Percentiles rank a stretch among this genome's conserved stretches.
Evolutionary conservation across 2,888 invertebrate species (phyloP).

Genomic region (Mythimna vitellina): DNA sequence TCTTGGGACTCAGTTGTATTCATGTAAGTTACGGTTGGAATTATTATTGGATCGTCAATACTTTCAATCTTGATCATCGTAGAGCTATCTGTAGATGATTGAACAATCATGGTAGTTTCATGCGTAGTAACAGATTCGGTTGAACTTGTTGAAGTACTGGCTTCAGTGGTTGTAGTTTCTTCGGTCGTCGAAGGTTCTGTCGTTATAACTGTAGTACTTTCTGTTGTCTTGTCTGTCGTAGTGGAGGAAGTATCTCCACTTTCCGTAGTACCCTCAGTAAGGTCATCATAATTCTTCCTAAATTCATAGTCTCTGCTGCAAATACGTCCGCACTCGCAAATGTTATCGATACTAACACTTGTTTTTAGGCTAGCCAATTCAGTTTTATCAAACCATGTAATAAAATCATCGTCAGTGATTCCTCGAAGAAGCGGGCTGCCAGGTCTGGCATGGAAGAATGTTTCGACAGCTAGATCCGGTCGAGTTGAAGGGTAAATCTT

Average conservation of each 20-base stretch:
- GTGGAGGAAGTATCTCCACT: constrained; percentile 48
- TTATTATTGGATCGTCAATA: constrained; percentile 78
- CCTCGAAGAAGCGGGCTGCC: constrained; percentile 91
- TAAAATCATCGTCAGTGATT: constrained; percentile 92
- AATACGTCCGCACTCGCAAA: constrained; percentile 89
- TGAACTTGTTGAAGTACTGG: constrained; percentile 26
- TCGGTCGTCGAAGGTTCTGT: constrained; percentile 40
- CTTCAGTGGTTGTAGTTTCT: constrained; percentile 22
- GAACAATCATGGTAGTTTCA: constrained; percentile 41
- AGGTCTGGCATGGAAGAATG: constrained; percentile 91
- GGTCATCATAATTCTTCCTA: constrained; percentile 73
- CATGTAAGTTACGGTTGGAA: constrained; percentile 76
- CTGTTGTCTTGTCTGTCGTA: constrained; percentile 44
- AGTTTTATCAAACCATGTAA: constrained; percentile 92
- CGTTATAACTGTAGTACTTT: constrained; percentile 38
- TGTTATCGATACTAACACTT: constrained; percentile 86
- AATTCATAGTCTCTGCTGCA: constrained; percentile 87
- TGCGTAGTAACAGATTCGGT: constrained; percentile 29
- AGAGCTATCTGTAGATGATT: constrained; percentile 40
- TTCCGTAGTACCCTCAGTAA: constrained; percentile 51
- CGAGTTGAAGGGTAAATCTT: constrained; percentile 91
- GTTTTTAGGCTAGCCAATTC: constrained; percentile 86
- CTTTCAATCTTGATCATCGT: constrained; percentile 36
- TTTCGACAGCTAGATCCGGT: constrained; percentile 92
- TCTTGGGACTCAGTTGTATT: constrained; percentile 69